Conservation (phyloP, 2,888 invertebrate genomes). For the Cotesia congregata region DNA sequence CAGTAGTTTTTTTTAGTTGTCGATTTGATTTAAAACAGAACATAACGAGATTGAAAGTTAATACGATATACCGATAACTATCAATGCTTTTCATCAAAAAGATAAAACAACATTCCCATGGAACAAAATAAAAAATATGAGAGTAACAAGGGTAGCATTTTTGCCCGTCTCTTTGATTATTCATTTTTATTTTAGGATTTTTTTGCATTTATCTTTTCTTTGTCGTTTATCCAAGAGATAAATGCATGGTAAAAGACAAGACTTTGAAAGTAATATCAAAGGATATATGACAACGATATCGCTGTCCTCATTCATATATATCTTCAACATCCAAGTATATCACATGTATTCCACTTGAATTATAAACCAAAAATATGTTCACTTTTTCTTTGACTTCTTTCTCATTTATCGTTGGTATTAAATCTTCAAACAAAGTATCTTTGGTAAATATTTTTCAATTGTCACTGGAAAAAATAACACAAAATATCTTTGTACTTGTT, state of each 20-base stretch:
- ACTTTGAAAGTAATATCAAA: conserved; percentile 19
- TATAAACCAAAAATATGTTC: background rate
- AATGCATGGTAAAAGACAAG: conserved; percentile 38
- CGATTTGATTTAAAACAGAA: background rate
- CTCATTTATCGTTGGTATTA: conserved; percentile 10
- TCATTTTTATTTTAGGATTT: background rate
- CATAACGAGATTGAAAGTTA: background rate
- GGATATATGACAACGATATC: conserved; percentile 28
- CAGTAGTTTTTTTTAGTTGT: background rate
- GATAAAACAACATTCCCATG: background rate
- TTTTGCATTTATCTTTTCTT: conserved; percentile 20
- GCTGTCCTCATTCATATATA: conserved; percentile 9
- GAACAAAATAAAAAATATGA: background rate
- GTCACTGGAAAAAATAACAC: background rate
- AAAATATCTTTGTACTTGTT: background rate
- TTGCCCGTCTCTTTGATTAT: background rate
- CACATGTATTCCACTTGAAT: background rate
- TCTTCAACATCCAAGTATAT: conserved; percentile 9
- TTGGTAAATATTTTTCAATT: background rate
- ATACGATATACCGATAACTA: background rate
- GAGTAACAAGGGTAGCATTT: background rate
- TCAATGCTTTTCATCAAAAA: background rate
- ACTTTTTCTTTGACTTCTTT: conserved; percentile 3
- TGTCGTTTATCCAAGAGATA: conserved; percentile 37
- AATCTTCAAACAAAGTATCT: background rate